Evolutionary conservation across 92 coral and sea anemone genomes (phyloP), one percentile per base, ranked within the genome.

Genomic region (Zoanthus sociatus): DNA sequence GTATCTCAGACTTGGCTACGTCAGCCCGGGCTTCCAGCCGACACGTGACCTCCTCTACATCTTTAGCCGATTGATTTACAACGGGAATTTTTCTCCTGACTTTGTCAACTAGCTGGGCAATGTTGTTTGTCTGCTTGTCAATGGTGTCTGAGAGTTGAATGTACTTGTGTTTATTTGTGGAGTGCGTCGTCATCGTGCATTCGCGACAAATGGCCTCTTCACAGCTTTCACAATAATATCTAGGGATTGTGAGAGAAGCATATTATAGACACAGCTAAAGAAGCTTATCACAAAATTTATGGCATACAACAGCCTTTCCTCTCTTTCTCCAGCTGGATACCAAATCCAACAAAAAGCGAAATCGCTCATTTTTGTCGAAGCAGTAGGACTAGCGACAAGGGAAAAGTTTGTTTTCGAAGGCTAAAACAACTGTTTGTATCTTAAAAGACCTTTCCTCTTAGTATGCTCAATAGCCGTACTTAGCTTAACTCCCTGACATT

Each of bases 151-250:
- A 90, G n/a, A 97, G 88, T 87, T 94, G 96, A 79, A 94, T 93
- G 93, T 97, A 97, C 72, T 96, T 95, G 89, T 97, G 99, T 69
- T 94, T 95, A n/a, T 94, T 94, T 18, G 98, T 93, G 7, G 98
- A 95, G 84, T 97, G 99, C 8, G 94, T 92, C 5, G 98, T 94
- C 99, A 97, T 97, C 9, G 99, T 97, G 73, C 99, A 97, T 26
- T 97, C 99, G 26, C 99, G 97, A 87, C 99, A 97, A 86, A 97
- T 97, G 69, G 99, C 97, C 86, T 97, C 97, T 16, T 97, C 99
- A 78, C 99, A 97, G 82, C 98, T 94, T 87, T 97, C 98, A 89
- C 99, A 97, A 84, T 89, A 97, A 77, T 95, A 97, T 84, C 99
- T 97, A 76, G 31, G 74, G 84, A 85, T 46, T 26, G 30, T 9